phyloP scores from a whole-genome alignment of 2,888 invertebrate genomes.

The Tetrapedia diversipes region DNA sequence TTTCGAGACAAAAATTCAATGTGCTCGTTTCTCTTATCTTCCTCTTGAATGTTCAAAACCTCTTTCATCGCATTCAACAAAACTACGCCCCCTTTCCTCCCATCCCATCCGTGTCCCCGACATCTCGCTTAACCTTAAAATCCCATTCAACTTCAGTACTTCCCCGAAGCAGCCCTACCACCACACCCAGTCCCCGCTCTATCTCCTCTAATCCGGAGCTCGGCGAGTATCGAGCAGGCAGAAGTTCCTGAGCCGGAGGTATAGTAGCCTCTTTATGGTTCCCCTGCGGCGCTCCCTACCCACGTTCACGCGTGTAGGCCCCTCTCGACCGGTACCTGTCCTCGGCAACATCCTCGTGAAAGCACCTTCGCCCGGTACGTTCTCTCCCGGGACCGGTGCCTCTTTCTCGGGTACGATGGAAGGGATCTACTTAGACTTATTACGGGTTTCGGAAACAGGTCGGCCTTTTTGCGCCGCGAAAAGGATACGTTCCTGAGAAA shows the following conservation, averaged over 20 bases:
- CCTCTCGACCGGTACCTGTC: constrained; percentile 65
- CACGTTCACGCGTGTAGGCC: constrained; percentile 47
- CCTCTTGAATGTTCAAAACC: no score
- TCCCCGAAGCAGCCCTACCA: no score
- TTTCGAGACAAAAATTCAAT: no score
- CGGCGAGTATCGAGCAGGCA: constrained; percentile 47
- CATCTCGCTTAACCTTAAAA: no score
- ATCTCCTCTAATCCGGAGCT: constrained; percentile 52
- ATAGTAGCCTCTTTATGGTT: constrained; percentile 72
- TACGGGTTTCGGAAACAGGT: constrained; percentile 73
- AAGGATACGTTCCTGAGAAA: constrained; percentile 36
- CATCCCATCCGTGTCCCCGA: no score
- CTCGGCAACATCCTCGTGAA: constrained; percentile 68
- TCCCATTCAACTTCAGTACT: no score
- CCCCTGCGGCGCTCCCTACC: constrained; percentile 69
- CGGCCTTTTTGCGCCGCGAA: constrained; percentile 52
- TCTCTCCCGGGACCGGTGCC: constrained; percentile 60
- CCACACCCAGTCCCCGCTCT: neutral
- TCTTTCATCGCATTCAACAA: no score
- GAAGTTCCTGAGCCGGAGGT: constrained; percentile 64
- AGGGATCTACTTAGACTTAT: constrained; percentile 68
- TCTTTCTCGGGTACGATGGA: constrained; percentile 57
- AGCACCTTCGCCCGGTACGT: constrained; percentile 66
- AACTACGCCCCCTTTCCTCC: no score
- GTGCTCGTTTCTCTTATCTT: no score